Evolutionary conservation across 2,797 vertebrate species (phyloP), one percentile per base, ranked within the genome.

Genomic region (Oophaga sylvatica): DNA sequence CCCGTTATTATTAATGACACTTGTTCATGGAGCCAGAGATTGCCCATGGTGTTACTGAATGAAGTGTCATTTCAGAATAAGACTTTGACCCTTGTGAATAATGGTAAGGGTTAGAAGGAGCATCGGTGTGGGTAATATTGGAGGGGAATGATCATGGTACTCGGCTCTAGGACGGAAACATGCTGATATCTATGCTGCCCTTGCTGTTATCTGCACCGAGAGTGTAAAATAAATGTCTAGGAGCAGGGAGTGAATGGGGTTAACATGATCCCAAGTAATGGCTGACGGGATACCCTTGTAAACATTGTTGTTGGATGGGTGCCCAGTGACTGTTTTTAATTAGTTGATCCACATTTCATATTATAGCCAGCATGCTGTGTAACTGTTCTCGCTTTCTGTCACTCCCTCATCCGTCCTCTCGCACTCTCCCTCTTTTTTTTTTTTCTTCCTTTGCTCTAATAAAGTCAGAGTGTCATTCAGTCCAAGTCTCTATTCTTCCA

Each of bases 281-380:
- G 93, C 81, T 85, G 87, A 94, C 90, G 90, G 90, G 89, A 93
- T 93, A 84, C 93, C 93, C 93, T 92, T 92, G 91, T 92, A 92
- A 94, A 94, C 94, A 94, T 94, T 94, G 93, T 85, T 92, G 91
- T 94, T 95, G 94, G 95, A 94, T 26, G 19, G 0, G 5, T 91
- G 93, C 94, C 94, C 94, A 92, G 91, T 88, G 86, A 91, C 90
- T 80, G 91, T 92, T 94, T 95, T 91, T 91, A 94, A 93, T 95
- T 95, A 94, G 90, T 82, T 77, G 79, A 84, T 88, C 80, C 86
- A 87, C 80, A 88, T 87, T 91, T 89, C 81, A 65, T 80, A 88
- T 90, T 87, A 78, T 87, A 88, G 90, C 89, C 87, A 89, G 90
- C 83, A 84, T 88, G 85, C 88, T 83, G 84, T 86, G 73, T 83